phyloP scores from a whole-genome alignment of 2,113 vertebrate genomes.

The Donacobius atricapilla region DNA sequence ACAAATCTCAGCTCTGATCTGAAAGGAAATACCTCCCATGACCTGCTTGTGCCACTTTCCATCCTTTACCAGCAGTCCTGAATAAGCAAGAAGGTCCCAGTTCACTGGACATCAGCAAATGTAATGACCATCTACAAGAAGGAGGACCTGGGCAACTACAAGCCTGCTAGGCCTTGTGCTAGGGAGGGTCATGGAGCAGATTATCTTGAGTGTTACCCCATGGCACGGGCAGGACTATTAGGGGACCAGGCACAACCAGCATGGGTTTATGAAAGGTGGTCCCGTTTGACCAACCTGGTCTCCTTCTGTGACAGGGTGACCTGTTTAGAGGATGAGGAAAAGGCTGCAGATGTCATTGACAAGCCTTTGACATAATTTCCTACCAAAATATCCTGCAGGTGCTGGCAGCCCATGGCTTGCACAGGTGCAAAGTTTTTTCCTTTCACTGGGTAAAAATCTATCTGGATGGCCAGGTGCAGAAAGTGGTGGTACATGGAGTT shows the following conservation, averaged over 20 bases:
- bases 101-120: not conserved
- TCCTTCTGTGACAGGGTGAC: not conserved
- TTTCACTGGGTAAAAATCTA: not conserved
- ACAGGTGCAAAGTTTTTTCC: not conserved
- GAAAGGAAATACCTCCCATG: not conserved
- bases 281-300: not conserved
- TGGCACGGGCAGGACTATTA: not conserved
- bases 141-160: not conserved
- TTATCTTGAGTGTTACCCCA: not conserved
- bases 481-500: not conserved
- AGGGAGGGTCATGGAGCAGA: not conserved
- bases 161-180: not conserved
- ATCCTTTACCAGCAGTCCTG: not conserved
- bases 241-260: not conserved
- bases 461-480: fast-evolving
- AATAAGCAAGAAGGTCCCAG: not conserved
- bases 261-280: not conserved
- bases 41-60: not conserved
- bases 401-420: not conserved
- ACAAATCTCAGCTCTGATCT: not conserved
- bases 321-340: fast-evolving
- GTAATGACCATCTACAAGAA: not conserved
- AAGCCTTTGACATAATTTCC: not conserved
- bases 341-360: not conserved
- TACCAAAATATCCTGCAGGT: not conserved